Evolutionary conservation across 2,888 invertebrate genomes (phyloP), one percentile per base, ranked within the genome.

Genomic region (Lepidonotus clava): DNA sequence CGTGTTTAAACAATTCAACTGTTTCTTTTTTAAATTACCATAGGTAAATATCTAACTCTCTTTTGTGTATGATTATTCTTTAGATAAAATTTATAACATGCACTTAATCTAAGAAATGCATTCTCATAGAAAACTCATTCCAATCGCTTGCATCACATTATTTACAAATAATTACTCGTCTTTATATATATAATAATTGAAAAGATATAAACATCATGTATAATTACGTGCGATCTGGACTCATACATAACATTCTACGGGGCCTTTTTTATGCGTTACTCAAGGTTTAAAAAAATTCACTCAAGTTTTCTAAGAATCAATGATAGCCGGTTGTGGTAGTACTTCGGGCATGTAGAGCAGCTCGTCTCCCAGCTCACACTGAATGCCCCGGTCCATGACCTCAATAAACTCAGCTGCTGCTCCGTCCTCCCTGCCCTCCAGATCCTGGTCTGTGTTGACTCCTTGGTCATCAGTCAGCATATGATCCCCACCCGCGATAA

Each of bases 301-400:
- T 51, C 14, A 51, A 51, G 11, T 14, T 14, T 21, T 51, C 51
- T 11, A 14, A 51, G 11, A 51, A n/a, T n/a, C n/a, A n/a, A n/a
- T n/a, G n/a, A 38, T 24, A 38, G 38, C 38, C 36, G 14, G 38
- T 71, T 71, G 71, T 36, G 71, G 71, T n/a, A n/a, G 14, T 80
- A 51, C 80, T 1, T 80, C 46, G 1, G 80, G 80, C 46, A 41
- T 46, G 28, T 32, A 80, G 80, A 80, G 80, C 18, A 80, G 24
- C 32, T 80, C 80, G 28, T 80, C 80, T 2, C 80, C 80, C 28
- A 80, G 28, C 51, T 80, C 80, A 24, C 80, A 80, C 80, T 80
- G 80, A 0, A 51, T 80, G 46, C 46, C 80, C 4, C 80, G 41
- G 51, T 80, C 80, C 21, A 80, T 46, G 8, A 80, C 80, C 51